phyloP scores from a whole-genome alignment of 2,797 vertebrate species.

The Clarias fuscus region DNA sequence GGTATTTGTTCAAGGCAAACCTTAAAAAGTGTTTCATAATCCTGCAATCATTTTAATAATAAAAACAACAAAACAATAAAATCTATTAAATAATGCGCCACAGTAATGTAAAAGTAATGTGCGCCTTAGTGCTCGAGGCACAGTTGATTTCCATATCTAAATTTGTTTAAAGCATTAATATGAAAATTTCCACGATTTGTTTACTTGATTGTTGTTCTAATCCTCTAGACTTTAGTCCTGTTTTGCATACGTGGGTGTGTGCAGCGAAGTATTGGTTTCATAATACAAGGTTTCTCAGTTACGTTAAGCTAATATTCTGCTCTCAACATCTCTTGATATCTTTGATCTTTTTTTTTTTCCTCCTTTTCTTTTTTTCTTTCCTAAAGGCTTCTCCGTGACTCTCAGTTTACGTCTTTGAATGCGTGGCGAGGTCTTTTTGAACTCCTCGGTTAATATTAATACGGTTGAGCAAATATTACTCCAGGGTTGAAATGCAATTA shows the following conservation, averaged over 20 bases:
- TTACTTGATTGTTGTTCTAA: constrained; percentile 11
- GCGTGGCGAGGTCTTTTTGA: background rate
- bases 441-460: background rate
- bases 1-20: background rate
- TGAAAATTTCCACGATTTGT: constrained; percentile 6
- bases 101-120: background rate
- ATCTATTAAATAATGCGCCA: too few species aligned
- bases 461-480: background rate
- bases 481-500: background rate
- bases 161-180: constrained; percentile 7
- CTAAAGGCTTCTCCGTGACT: background rate
- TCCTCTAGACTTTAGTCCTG: background rate
- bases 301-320: background rate
- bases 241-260: background rate
- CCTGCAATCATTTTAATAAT: background rate
- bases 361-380: rapidly evolving
- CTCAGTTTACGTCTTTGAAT: background rate
- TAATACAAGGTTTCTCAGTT: background rate
- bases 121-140: constrained; percentile 1
- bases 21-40: background rate
- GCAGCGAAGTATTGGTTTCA: constrained; percentile 1
- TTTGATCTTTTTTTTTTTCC: background rate
- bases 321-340: background rate
- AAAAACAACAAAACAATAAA: background rate
- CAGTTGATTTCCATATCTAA: background rate